Evolutionary conservation across 2,888 invertebrate genomes (phyloP), one percentile per base, ranked within the genome.

Genomic region (Cryptocephalus moraei): DNA sequence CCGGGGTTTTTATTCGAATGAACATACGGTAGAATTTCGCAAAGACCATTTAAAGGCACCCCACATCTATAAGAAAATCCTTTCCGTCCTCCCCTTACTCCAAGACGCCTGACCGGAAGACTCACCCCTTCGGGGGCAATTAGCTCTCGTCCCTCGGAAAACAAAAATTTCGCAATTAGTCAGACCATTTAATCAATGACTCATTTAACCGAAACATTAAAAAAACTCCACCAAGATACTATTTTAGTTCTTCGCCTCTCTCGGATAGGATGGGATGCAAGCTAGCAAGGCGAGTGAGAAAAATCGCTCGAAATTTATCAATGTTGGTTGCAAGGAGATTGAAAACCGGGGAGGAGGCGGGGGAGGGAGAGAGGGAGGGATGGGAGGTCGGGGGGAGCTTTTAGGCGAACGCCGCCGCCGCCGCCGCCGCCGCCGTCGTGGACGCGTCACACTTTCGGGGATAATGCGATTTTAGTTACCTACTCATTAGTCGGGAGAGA

Each of bases 251-350:
- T 64, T 64, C 44, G 31, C 22, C 12, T 22, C 9, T 9, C 14
- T 48, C 34, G 61, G 60, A 59, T 61, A 62, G 63, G 64, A 65
- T 63, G 65, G 64, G 65, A 64, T 63, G 22, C 22, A 22, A 22
- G 22, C 22, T 22, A 22, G 63, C 62, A 63, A 63, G 58, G 59
- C 61, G 58, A 66, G 71, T 67, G 71, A 75, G 75, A 76, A 75
- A 76, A 76, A 75, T 75, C 68, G 72, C 69, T 66, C 61, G 59
- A 63, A 67, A 75, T 75, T 74, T 74, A 73, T 75, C 74, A 75
- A 67, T 60, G 69, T 69, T 67, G 55, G 58, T 61, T 59, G 64
- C 63, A 64, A 64, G 67, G 62, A 69, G 70, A 70, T 70, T 70
- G 69, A 70, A 70, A 66, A 22, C 22, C 62, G 58, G 61, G 63